A percentile compares a stretch with the other conserved stretches of the same genome.
These are phyloP conservation scores for Mesoclemmys tuberculata DNA, from an alignment of 2,113 vertebrate species.

Conservation along the genomic window DNA sequence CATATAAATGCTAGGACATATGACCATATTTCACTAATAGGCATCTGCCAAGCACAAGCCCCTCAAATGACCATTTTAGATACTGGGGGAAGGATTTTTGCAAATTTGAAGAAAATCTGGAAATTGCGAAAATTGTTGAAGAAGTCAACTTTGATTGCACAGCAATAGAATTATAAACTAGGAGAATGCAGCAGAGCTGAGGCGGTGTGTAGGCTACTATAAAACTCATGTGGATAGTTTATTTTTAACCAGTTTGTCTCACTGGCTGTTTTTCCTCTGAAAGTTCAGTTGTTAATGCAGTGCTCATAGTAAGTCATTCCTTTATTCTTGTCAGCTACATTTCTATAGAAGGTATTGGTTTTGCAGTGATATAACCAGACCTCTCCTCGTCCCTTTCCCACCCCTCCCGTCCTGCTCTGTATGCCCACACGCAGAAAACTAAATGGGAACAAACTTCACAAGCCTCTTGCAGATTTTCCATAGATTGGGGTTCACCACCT, in stretches of 20 bases:
- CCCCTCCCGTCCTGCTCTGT: neutral
- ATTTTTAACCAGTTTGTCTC: neutral
- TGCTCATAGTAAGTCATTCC: neutral
- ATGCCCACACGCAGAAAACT: neutral
- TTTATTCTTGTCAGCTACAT: neutral
- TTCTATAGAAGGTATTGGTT: neutral
- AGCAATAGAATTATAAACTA: neutral
- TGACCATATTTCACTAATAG: neutral
- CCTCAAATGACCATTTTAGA: neutral
- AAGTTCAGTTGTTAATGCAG: neutral
- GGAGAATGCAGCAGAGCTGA: neutral
- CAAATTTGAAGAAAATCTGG: neutral
- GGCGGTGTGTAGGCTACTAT: neutral
- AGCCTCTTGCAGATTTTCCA: neutral
- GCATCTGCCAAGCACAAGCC: neutral
- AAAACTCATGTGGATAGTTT: neutral
- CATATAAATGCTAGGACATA: neutral
- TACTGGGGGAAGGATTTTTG: neutral
- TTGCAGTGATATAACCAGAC: neutral
- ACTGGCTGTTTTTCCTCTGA: neutral
- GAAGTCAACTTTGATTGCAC: neutral
- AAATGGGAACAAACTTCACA: neutral
- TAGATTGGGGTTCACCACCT: neutral
- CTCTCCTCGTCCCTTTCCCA: neutral
- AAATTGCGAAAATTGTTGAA: neutral